Percentiles rank a stretch among this genome's conserved stretches.
phyloP scores from a whole-genome alignment of 2,888 invertebrate genomes.

The Cosmia pyralina region DNA sequence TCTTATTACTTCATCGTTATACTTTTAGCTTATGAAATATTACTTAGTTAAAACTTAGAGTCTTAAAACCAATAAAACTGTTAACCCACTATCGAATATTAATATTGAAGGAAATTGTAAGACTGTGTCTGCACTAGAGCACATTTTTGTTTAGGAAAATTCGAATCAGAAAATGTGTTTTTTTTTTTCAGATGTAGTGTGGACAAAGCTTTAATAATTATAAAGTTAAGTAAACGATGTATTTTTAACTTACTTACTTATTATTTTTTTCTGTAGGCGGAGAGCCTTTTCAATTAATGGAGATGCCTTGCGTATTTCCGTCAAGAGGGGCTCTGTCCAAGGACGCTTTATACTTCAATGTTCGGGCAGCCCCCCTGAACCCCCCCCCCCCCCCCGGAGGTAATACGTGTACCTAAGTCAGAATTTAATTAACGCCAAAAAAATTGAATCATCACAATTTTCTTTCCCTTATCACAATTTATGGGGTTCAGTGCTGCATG shows the following conservation, averaged over 20 bases:
- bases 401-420: neutral
- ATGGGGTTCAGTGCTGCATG: no score
- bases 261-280: neutral
- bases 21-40: slow-evolving; percentile 27
- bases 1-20: neutral
- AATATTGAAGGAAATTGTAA: neutral
- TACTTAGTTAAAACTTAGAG: slow-evolving; percentile 13
- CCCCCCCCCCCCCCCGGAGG: no score
- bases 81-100: slow-evolving; percentile 3
- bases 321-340: neutral
- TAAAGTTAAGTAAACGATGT: neutral
- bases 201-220: neutral
- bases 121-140: neutral
- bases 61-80: slow-evolving; percentile 5
- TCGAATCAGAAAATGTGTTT: no score
- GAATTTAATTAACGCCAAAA: neutral
- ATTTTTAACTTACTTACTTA: neutral
- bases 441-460: neutral
- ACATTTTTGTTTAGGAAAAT: no score
- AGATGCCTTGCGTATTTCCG: neutral
- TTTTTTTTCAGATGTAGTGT: no score
- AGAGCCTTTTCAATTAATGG: neutral
- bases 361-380: no score
- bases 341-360: neutral
- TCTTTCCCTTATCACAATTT: no score